phyloP scores from a whole-genome alignment of 2,888 invertebrate genomes.

The Anoncus sp. region DNA sequence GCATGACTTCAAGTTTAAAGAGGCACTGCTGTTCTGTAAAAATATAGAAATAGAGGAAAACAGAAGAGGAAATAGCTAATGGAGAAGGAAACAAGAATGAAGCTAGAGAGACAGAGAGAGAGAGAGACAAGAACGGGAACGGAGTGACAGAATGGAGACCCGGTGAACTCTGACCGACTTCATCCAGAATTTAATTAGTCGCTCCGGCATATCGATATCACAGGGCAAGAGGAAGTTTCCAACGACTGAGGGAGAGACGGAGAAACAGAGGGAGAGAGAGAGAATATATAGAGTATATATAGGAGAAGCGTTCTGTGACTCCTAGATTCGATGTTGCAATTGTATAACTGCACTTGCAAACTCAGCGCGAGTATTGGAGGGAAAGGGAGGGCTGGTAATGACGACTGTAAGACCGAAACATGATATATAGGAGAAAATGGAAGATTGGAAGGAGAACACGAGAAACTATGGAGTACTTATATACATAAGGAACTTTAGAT shows the following conservation, averaged over 20 bases:
- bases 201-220: slow-evolving; percentile 62
- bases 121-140: slow-evolving; percentile 23
- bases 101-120: slow-evolving; percentile 7
- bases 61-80: not conserved
- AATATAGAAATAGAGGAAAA: not conserved
- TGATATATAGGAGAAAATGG: slow-evolving; percentile 18
- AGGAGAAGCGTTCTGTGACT: slow-evolving; percentile 32
- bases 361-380: slow-evolving; percentile 1
- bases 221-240: slow-evolving; percentile 57
- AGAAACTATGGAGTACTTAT: slow-evolving; percentile 31
- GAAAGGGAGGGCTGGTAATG: slow-evolving; percentile 14
- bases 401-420: slow-evolving; percentile 49
- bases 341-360: slow-evolving; percentile 52
- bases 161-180: slow-evolving; percentile 67
- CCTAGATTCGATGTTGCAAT: slow-evolving; percentile 53
- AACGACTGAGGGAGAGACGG: not conserved
- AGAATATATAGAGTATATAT: slow-evolving; percentile 22
- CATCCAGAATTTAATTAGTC: slow-evolving; percentile 66
- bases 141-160: slow-evolving; percentile 53
- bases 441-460: slow-evolving; percentile 33
- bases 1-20: slow-evolving; percentile 55
- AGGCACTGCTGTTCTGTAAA: slow-evolving; percentile 24
- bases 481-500: slow-evolving; percentile 29
- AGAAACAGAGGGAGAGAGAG: slow-evolving; percentile 5
- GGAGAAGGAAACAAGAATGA: not conserved